phyloP scores from a whole-genome alignment of 2,797 vertebrate species.

The Chrysolophus pictus region DNA sequence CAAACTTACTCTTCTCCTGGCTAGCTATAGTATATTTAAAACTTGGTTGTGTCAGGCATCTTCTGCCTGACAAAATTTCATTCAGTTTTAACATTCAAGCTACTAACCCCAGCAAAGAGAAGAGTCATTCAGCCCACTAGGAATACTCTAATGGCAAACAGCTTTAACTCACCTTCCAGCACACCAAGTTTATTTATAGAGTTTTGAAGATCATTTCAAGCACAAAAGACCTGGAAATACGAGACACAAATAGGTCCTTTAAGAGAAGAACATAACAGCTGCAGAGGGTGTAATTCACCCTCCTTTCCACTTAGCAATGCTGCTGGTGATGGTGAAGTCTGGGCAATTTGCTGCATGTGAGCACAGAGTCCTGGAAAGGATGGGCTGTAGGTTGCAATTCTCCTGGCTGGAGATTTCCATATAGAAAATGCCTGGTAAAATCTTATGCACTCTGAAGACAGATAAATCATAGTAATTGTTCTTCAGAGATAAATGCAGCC shows the following conservation, averaged over 20 bases:
- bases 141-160: neutral
- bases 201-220: neutral
- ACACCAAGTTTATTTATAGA: neutral
- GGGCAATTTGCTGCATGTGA: neutral
- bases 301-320: neutral
- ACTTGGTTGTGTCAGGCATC: neutral
- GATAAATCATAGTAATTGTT: conserved; percentile 56
- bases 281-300: conserved; percentile 1
- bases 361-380: neutral
- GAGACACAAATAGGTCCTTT: neutral
- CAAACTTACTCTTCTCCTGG: neutral
- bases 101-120: neutral
- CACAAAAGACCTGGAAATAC: conserved; percentile 7
- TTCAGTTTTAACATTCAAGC: neutral
- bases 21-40: neutral
- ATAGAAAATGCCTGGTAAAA: conserved; percentile 54
- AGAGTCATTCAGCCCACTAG: neutral
- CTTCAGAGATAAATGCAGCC: conserved; percentile 50
- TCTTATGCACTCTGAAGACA: neutral
- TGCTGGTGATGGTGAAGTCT: neutral
- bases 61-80: neutral
- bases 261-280: neutral
- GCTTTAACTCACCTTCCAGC: neutral
- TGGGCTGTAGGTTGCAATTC: neutral
- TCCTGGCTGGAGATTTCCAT: conserved; percentile 25